These are phyloP conservation scores for Melanocharis versteri DNA, from an alignment of 2,113 vertebrate genomes.

Conservation along the genomic window DNA sequence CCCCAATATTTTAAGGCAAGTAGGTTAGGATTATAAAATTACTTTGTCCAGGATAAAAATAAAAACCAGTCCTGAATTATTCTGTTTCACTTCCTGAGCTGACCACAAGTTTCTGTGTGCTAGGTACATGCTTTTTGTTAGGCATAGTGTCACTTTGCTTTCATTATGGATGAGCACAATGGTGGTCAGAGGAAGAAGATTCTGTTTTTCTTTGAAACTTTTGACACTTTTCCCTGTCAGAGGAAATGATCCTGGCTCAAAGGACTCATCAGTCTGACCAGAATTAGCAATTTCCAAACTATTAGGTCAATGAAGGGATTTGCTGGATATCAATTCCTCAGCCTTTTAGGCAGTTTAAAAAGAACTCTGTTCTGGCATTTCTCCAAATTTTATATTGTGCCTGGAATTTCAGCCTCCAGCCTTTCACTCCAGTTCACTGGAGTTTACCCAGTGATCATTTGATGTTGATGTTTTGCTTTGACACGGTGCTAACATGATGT, in stretches of 20 bases:
- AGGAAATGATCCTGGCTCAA: conserved; percentile 52
- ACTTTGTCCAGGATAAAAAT: neutral
- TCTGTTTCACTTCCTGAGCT: neutral
- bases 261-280: conserved; percentile 44
- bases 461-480: conserved; percentile 67
- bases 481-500: conserved; percentile 70
- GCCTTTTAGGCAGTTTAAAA: conserved; percentile 35
- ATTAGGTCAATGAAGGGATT: conserved; percentile 30
- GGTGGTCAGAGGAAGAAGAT: conserved; percentile 11
- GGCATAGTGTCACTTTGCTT: conserved; percentile 2
- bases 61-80: neutral
- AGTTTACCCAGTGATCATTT: conserved; percentile 52
- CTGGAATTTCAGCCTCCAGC: conserved; percentile 61
- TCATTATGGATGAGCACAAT: conserved; percentile 15
- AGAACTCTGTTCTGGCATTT: neutral
- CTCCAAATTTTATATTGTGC: conserved; percentile 56
- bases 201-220: conserved; percentile 36
- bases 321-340: conserved; percentile 40
- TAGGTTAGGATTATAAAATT: neutral
- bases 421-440: conserved; percentile 51
- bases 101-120: neutral
- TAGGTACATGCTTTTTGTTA: conserved; percentile 3
- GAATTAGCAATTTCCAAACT: conserved; percentile 41
- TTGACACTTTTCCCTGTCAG: conserved; percentile 29
- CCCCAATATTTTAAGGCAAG: neutral